Base-by-base conservation (phyloP, 2,797 vertebrate species). In the Alca torda region DNA sequence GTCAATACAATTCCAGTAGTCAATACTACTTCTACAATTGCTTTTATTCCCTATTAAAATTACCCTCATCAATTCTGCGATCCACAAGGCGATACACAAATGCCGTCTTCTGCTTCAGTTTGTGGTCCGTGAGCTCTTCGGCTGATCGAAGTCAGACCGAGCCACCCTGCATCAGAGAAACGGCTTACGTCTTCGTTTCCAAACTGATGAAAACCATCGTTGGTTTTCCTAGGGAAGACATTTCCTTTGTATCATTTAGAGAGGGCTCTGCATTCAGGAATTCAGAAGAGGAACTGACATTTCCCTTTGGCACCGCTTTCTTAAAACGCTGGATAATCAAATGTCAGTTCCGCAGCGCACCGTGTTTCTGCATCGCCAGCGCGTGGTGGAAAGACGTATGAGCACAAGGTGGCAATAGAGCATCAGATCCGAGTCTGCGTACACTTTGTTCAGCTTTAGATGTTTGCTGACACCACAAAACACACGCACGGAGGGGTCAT, bases 311-410 rank as follows among this genome's bases (percentile, higher is more conserved):
- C 59, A 26, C 16, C 1, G 3, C 24, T 89, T 75, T 33, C 59
- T 50, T 70, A 28, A n/a, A 74, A 35, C 0, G 0, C 25, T 6
- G 15, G 2, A 11, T 37, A 72, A 59, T 14, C 73, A 56, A 61
- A 68, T 11, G 28, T 16, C 78, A 78, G 43, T 8, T 68, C 48
- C 35, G 13, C 0, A 16, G 20, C 5, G 26, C 68, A 63, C 45
- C 18, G 2, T 0, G 0, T 2, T 8, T 13, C 75, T 11, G 56
- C 57, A 51, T 6, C 0, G 0, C 2, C 2, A 75, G 39, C 0
- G 1, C 1, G 25, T 3, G 2, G 51, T 5, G 37, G 17, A 16
- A 77, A 64, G 82, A 43, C 0, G 25, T 35, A 63, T 18, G 92
- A 83, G 92, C 93, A 95, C 89, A 95, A 94, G 89, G 89, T 76